phyloP scores from a whole-genome alignment of 2,113 vertebrate species.

The Erythrocercus mccallii region DNA sequence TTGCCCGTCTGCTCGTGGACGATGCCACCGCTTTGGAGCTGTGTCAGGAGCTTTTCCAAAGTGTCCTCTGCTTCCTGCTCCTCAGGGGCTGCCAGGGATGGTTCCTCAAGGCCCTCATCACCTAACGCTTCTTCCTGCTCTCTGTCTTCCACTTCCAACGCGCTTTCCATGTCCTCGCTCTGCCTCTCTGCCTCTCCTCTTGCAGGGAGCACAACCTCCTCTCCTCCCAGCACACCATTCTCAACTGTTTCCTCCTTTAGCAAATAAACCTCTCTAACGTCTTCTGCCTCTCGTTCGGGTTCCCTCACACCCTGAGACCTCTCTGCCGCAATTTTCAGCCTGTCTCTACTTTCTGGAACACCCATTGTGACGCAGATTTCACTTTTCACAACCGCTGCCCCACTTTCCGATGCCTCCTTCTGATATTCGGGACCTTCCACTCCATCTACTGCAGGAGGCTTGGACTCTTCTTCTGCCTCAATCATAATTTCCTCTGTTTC shows the following conservation, averaged over 20 bases:
- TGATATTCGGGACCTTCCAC: neutral
- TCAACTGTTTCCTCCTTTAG: neutral
- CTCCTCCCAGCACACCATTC: neutral
- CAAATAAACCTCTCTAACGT: neutral
- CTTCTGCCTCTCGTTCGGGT: neutral
- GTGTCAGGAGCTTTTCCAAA: constrained; percentile 70
- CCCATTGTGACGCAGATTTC: neutral
- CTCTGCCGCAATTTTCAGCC: neutral
- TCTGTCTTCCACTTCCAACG: neutral
- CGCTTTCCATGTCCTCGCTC: neutral
- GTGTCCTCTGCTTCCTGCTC: constrained; percentile 48
- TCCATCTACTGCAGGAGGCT: neutral
- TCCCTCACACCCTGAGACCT: neutral
- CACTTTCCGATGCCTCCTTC: neutral
- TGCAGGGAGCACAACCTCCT: neutral
- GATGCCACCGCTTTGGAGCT: constrained; percentile 83
- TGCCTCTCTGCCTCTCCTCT: neutral
- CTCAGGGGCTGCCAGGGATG: neutral
- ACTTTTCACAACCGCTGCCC: neutral
- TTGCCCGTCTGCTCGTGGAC: constrained; percentile 68
- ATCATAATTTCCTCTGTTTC: neutral
- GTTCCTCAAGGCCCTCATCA: neutral
- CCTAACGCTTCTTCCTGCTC: neutral
- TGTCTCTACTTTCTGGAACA: neutral
- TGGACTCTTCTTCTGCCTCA: neutral